Evolutionary conservation across 2,113 vertebrate genomes (phyloP).

Genomic region (Urocynchramus pylzowi): DNA sequence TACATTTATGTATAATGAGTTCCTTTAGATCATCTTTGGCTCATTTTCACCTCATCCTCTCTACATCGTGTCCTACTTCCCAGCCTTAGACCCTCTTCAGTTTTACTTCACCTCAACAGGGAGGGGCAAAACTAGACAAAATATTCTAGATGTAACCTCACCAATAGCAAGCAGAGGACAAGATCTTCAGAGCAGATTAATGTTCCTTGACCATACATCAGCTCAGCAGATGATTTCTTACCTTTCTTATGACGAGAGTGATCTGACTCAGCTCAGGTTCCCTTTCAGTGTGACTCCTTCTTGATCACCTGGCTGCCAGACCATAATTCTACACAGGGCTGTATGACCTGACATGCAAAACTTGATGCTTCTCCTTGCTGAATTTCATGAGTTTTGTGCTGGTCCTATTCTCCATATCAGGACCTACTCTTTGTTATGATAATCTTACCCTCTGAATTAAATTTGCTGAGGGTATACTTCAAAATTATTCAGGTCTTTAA

Average conservation of each 20-base stretch:
- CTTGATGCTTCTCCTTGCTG: background rate
- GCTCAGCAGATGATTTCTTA: accelerated
- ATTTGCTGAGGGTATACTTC: background rate
- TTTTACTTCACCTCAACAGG: background rate
- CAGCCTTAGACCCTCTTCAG: background rate
- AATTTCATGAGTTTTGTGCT: background rate
- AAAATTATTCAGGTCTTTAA: background rate
- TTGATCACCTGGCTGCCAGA: background rate
- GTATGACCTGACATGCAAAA: background rate
- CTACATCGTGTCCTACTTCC: background rate
- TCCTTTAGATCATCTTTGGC: background rate
- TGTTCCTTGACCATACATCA: background rate
- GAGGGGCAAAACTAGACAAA: background rate
- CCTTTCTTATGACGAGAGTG: accelerated
- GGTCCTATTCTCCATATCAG: background rate
- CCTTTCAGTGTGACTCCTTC: background rate
- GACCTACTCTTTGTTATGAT: background rate
- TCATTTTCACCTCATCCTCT: background rate
- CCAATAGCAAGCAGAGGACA: background rate
- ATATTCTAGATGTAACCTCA: background rate
- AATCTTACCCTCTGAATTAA: background rate
- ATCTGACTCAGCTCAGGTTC: background rate
- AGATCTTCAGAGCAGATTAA: background rate
- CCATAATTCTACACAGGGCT: background rate
- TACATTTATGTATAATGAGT: background rate